Evolutionary conservation across 2,888 invertebrate species (phyloP), one percentile per base, ranked within the genome.

Genomic region (Lissocephala sabroskyi): DNA sequence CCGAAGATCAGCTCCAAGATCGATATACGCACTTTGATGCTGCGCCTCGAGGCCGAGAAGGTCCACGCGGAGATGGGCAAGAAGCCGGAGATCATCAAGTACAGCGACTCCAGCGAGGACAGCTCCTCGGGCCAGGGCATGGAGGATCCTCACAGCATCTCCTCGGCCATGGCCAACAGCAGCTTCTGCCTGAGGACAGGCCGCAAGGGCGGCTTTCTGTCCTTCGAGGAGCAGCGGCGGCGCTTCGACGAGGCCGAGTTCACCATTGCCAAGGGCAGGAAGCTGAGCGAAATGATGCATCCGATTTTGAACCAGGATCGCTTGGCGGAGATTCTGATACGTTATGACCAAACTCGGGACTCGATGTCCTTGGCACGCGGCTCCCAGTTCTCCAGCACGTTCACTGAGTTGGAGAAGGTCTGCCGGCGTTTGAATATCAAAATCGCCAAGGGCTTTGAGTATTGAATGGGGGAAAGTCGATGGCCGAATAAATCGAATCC

Each of bases 181-280:
- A n/a, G n/a, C n/a, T n/a, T n/a, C n/a, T n/a, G n/a, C n/a, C n/a
- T n/a, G n/a, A n/a, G n/a, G n/a, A n/a, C n/a, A n/a, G 23, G 7
- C 7, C 23, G 23, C 3, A 3, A 23, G 23, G 3, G 4, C 7
- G 7, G 7, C 4, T 3, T 23, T 3, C 7, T 29, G 2, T 11
- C 36, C 1, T 44, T 44, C 3, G 36, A 44, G 18, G 11, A 10
- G 26, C 44, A 36, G 1, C 44, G 44, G 2, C 3, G 28, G 16
- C 36, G 19, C 7, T 44, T 44, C 36, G 23, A 37, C 5, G 28
- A 23, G 28, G 44, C 7, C 1, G 44, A 44, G 36, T 44, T 36
- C 17, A 44, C 44, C 7, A 44, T 44, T 17, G 36, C 44, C 18
- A 44, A 36, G 11, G 44, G 44, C 7, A 44, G 26, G 36, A 44